phyloP scores from a whole-genome alignment of 2,888 invertebrate genomes.

The Melipona bicolor region DNA sequence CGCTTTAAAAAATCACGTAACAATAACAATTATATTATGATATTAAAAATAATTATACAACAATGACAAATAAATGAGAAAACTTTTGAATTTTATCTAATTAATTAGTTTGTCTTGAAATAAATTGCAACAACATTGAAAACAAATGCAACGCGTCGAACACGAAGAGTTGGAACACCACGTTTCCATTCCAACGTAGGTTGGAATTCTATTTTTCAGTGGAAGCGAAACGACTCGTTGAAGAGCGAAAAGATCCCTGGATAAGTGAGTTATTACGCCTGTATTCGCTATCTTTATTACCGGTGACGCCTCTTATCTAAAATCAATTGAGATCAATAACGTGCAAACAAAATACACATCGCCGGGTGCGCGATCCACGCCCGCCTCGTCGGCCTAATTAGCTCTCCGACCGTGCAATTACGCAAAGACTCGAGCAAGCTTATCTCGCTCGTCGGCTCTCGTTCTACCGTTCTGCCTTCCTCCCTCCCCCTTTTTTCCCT shows the following conservation, averaged over 20 bases:
- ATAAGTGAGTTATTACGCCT: neutral
- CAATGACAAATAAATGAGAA: no score
- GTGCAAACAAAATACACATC: constrained; percentile 8
- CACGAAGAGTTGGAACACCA: no score
- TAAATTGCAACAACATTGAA: no score
- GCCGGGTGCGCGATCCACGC: neutral
- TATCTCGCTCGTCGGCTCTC: constrained; percentile 20
- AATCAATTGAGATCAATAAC: constrained; percentile 35
- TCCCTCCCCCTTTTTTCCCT: neutral
- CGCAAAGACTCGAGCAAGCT: constrained; percentile 28
- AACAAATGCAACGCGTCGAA: no score
- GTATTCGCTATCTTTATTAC: neutral
- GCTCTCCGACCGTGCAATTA: constrained; percentile 28
- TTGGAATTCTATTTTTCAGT: neutral
- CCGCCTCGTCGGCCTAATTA: constrained; percentile 24
- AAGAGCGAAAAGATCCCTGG: neutral
- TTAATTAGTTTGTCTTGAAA: no score
- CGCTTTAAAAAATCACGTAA: no score
- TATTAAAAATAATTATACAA: no score
- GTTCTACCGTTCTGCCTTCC: neutral
- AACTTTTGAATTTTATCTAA: no score
- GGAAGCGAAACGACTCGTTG: neutral
- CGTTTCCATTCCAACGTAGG: no score
- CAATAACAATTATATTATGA: no score
- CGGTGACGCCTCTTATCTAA: neutral